A percentile compares a stretch with the other conserved stretches of the same genome.
Evolutionary conservation across 1,140 invertebrate species (phyloP).

Genomic region (Ladona fulva): DNA sequence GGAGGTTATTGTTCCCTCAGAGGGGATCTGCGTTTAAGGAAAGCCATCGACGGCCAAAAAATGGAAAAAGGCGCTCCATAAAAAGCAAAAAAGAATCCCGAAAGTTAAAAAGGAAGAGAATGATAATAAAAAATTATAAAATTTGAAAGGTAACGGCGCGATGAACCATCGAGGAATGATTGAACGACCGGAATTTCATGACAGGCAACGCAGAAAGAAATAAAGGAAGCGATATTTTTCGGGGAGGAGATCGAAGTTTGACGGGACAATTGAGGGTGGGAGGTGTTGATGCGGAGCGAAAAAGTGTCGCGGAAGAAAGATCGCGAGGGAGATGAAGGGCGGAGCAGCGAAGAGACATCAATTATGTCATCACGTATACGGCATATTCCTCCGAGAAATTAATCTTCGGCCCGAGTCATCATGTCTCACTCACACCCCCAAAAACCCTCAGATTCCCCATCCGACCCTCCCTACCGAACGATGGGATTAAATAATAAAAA

Average conservation of each 20-base stretch:
- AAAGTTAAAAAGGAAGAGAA: background rate
- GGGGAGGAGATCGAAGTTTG: background rate
- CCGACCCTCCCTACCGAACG: background rate
- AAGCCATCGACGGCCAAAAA: too few relatives aligned
- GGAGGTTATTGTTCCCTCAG: too few relatives aligned
- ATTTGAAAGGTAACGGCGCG: background rate
- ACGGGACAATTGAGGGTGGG: background rate
- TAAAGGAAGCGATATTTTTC: background rate
- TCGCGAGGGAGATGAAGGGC: too few relatives aligned
- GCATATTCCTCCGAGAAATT: background rate
- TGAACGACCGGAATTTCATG: background rate
- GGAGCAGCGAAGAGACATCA: background rate
- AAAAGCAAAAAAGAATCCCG: too few relatives aligned
- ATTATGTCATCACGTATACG: background rate
- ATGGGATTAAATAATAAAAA: background rate
- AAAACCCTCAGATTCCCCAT: background rate
- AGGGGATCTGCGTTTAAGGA: too few relatives aligned
- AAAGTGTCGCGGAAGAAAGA: too few relatives aligned
- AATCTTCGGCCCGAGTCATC: background rate
- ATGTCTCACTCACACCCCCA: background rate
- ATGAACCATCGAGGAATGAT: background rate
- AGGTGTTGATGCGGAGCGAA: background rate
- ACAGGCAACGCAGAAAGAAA: background rate
- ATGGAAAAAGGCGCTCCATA: too few relatives aligned
- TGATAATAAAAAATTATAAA: background rate